Conservation (phyloP, 2,797 vertebrate genomes). For the Chaenodraco wilsoni region DNA sequence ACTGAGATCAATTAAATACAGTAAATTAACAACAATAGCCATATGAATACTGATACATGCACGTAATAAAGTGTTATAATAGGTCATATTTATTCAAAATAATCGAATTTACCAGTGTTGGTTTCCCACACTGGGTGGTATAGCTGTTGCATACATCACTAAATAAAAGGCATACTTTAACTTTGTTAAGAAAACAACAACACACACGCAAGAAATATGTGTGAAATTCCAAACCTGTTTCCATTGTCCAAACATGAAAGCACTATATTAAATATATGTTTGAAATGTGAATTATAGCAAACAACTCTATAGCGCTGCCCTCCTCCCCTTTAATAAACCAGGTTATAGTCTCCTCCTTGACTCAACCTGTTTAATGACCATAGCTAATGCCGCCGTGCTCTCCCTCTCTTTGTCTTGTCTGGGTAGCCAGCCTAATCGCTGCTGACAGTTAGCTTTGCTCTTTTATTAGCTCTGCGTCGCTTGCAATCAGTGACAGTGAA, state of each 20-base stretch:
- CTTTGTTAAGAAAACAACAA: background rate
- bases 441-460: constrained; percentile 96
- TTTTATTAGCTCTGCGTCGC: constrained; percentile 95
- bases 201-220: background rate
- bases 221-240: constrained; percentile 4
- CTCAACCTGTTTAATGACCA: constrained; percentile 91
- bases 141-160: background rate
- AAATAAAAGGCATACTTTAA: background rate
- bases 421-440: constrained; percentile 89
- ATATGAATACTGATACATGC: background rate
- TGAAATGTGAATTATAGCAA: constrained; percentile 25
- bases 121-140: background rate
- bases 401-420: constrained; percentile 91
- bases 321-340: constrained; percentile 75
- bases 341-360: constrained; percentile 84
- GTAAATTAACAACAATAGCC: background rate
- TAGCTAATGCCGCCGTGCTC: constrained; percentile 88
- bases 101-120: background rate
- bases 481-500: constrained; percentile 93
- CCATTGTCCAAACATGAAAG: constrained; percentile 8
- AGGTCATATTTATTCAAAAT: background rate
- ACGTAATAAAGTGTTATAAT: background rate
- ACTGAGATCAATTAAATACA: too few species aligned
- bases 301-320: constrained; percentile 10
- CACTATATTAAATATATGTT: constrained; percentile 7